Conservation (phyloP, 2,888 invertebrate genomes). For the Spilarctia lutea region DNA sequence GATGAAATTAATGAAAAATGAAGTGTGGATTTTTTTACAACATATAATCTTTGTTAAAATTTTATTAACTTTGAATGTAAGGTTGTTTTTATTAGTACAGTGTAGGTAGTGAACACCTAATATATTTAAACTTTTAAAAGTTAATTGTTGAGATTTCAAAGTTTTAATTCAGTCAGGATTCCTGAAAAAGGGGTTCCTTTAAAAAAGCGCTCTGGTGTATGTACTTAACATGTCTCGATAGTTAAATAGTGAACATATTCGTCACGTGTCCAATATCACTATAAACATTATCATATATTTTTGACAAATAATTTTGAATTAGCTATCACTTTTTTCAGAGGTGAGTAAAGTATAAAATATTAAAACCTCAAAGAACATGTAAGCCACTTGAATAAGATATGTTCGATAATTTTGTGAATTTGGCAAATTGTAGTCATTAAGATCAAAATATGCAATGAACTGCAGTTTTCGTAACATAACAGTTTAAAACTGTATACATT, state of each 20-base stretch:
- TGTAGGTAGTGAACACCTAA: background rate
- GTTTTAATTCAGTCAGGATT: background rate
- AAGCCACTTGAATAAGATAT: no score
- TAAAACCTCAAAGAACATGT: no score
- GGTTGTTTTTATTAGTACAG: background rate
- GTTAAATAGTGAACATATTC: background rate
- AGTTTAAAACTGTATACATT: no score
- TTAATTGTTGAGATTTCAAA: background rate
- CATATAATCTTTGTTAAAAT: background rate
- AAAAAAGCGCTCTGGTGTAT: background rate
- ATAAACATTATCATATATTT: no score
- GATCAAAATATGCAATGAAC: no score
- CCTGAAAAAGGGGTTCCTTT: background rate
- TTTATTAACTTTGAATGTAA: background rate
- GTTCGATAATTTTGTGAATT: no score
- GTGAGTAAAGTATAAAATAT: no score
- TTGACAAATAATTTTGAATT: no score
- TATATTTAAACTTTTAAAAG: background rate
- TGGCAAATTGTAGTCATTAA: no score
- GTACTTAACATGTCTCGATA: background rate
- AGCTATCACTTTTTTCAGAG: no score
- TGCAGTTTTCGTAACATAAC: no score
- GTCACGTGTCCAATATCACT: no score
- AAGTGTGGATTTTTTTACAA: background rate
- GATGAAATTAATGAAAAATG: background rate